Evolutionary conservation across 2,113 vertebrate genomes (phyloP).

Genomic region (Scophthalmus maximus): DNA sequence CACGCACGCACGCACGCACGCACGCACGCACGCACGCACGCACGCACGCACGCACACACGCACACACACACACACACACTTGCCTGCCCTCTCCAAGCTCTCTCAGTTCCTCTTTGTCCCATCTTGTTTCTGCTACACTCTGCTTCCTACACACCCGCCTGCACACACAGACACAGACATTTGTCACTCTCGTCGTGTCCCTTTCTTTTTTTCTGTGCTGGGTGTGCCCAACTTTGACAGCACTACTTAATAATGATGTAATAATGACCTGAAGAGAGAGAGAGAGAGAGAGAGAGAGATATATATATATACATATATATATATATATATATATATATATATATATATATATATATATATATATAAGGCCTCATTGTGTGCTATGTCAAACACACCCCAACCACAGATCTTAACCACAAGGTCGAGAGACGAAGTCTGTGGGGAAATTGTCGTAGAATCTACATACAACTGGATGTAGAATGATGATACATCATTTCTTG

Average conservation of each 20-base stretch:
- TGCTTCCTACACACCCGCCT: not conserved
- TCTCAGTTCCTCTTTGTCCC: not conserved
- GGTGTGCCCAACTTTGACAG: slow-evolving; percentile 24
- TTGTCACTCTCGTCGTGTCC: slow-evolving; percentile 4
- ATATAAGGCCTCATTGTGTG: slow-evolving; percentile 20
- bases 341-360: too few relatives aligned
- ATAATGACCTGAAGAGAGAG: too few relatives aligned
- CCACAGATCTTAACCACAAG: not conserved
- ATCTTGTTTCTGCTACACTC: slow-evolving; percentile 3
- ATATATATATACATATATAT: too few relatives aligned
- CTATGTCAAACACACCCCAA: slow-evolving; percentile 1
- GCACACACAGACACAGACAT: not conserved
- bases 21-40: too few relatives aligned
- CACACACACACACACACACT: not conserved
- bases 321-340: too few relatives aligned
- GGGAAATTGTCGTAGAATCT: slow-evolving; percentile 29
- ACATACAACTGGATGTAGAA: slow-evolving; percentile 29
- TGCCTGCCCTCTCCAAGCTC: not conserved
- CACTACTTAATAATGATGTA: slow-evolving; percentile 25
- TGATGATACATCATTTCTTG: slow-evolving; percentile 56
- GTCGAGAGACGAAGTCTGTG: slow-evolving; percentile 37
- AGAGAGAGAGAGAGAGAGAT: too few relatives aligned
- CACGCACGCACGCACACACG: too few relatives aligned
- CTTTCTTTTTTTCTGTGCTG: slow-evolving; percentile 2
- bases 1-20: too few relatives aligned